These are phyloP conservation scores for Onychomys leucogaster DNA, from an alignment of 2,797 vertebrate species.

Conservation along the genomic window DNA sequence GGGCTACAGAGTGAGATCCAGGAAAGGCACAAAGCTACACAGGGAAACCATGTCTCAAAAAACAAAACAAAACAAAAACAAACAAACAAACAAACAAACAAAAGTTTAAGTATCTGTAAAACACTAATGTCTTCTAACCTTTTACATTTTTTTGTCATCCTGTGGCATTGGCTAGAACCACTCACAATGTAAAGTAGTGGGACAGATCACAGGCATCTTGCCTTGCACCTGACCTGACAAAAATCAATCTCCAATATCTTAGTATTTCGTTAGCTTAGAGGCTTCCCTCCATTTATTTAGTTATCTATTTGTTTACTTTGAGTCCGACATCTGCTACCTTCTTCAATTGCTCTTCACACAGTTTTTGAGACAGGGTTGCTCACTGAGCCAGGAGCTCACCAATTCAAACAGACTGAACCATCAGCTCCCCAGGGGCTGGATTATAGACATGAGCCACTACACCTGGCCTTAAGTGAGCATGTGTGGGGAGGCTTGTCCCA, in stretches of 20 bases:
- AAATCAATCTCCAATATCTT: not conserved
- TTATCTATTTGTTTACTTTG: not conserved
- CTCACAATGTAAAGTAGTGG: not conserved
- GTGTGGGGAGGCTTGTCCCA: not conserved
- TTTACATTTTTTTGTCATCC: not conserved
- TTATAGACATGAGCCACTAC: not conserved
- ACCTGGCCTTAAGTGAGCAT: not conserved
- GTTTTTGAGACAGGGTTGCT: not conserved
- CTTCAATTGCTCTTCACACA: not conserved
- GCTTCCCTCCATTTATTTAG: not conserved
- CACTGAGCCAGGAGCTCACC: not conserved
- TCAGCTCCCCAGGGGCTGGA: not conserved
- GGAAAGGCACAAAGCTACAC: too few species aligned
- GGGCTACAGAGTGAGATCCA: too few species aligned
- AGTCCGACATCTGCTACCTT: not conserved
- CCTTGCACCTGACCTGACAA: not conserved
- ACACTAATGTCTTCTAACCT: not conserved
- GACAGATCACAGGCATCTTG: not conserved
- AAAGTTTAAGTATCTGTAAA: not conserved
- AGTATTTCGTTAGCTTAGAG: not conserved
- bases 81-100: too few species aligned
- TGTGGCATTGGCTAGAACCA: not conserved
- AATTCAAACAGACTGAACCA: not conserved
- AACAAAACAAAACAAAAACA: too few species aligned
- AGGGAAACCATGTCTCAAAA: too few species aligned